Base-by-base conservation (phyloP, 1,140 invertebrate species). In the Drosophila repleta region DNA sequence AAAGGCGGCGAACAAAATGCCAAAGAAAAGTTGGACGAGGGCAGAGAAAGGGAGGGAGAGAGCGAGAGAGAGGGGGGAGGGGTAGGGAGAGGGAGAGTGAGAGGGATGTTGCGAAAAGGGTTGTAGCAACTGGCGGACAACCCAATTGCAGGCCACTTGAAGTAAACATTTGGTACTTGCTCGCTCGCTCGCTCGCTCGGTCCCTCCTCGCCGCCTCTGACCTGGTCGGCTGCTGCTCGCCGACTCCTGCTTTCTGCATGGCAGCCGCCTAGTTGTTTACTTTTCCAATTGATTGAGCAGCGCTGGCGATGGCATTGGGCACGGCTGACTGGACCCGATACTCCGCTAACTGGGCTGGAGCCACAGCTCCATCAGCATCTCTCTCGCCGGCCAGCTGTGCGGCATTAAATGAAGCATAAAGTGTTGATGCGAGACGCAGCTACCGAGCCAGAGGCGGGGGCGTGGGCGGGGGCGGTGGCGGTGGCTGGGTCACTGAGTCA, bases 251-350 rank as follows among this genome's bases (percentile, higher is more conserved):
- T 61, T 57, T 62, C 32, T 46, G 29, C 45, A 53, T 72, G 53
- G 37, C 39, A 37, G 53, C 15, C 41, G 56, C 18, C 56, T 65
- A 60, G 71, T 77, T 85, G 82, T 85, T 85, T 87, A 85, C 82
- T 80, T 85, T 85, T 87, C 83, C 83, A 64, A 76, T 76, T 85
- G 78, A 87, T 85, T 85, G 82, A 67, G 37, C 77, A 75, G 72
- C 82, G 46, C 29, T 39, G 37, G 39, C 39, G 39, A 18, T 62
- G 56, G 3, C 46, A 18, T 18, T 66, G 66, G 46, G n/a, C 21
- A 67, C 56, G 69, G 58, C 61, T 74, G 58, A 64, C 41, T 71
- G 72, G 41, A 45, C 7, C 46, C 43, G 55, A 51, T 55, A 51
- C 46, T 24, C 35, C 18, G 56, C 56, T 32, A 29, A 26, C 56